Conservation (phyloP, 1,140 invertebrate species). For the Drosophila nigromelanica region DNA sequence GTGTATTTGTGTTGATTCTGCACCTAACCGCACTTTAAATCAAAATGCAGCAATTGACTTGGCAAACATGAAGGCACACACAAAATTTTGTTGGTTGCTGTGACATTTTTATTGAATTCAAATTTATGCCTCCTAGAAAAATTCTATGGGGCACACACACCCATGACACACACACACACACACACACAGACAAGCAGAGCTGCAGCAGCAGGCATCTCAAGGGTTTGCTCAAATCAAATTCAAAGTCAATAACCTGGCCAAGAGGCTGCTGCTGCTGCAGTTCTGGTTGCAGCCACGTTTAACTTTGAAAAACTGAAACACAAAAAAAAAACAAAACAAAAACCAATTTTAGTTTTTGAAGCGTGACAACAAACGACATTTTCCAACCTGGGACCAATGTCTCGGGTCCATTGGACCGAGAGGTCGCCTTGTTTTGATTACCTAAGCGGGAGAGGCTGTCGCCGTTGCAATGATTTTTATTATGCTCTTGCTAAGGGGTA, state of each 20-base stretch:
- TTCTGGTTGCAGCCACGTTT: slow-evolving; percentile 4
- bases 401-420: slow-evolving; percentile 2
- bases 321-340: slow-evolving; percentile 29
- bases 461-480: background rate
- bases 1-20: background rate
- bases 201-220: slow-evolving; percentile 36
- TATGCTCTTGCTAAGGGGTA: slow-evolving; percentile 1
- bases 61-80: slow-evolving; percentile 24
- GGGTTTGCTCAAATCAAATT: slow-evolving; percentile 31
- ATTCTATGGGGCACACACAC: slow-evolving; percentile 23
- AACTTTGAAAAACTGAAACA: background rate
- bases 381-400: slow-evolving; percentile 26
- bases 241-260: slow-evolving; percentile 73
- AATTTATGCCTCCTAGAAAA: slow-evolving; percentile 68
- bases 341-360: slow-evolving; percentile 71
- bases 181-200: slow-evolving; percentile 5
- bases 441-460: slow-evolving; percentile 36
- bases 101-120: slow-evolving; percentile 82
- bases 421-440: slow-evolving; percentile 52
- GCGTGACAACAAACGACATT: slow-evolving; percentile 76
- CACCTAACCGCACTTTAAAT: slow-evolving; percentile 35
- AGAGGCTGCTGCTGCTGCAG: slow-evolving; percentile 29
- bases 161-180: slow-evolving; percentile 30
- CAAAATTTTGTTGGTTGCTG: slow-evolving; percentile 53
- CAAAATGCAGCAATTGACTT: slow-evolving; percentile 48